These are phyloP conservation scores for Hypena proboscidalis DNA, from an alignment of 2,888 invertebrate genomes.

Conservation along the genomic window DNA sequence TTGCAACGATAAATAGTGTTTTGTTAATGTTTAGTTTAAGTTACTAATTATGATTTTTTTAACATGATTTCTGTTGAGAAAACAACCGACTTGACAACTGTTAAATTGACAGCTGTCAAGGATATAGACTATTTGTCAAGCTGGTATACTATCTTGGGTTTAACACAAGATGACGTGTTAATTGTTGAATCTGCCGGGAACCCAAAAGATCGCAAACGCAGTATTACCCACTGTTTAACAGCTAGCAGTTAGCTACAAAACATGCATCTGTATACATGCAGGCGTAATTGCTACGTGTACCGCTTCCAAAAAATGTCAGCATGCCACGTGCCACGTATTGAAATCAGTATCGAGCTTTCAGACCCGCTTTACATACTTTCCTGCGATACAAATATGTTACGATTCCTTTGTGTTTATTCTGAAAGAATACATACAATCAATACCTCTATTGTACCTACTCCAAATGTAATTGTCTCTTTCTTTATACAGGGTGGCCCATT, in stretches of 20 bases:
- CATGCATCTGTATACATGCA: slow-evolving; percentile 7
- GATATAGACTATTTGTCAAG: too few species aligned
- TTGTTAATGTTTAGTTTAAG: too few species aligned
- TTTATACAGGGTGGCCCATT: too few species aligned
- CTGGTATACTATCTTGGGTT: too few species aligned
- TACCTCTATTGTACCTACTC: slow-evolving; percentile 30
- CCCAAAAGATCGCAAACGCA: not conserved
- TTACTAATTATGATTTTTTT: too few species aligned
- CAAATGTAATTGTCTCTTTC: slow-evolving; percentile 24
- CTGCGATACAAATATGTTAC: slow-evolving; percentile 4
- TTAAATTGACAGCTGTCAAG: too few species aligned
- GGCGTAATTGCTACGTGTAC: slow-evolving; percentile 8
- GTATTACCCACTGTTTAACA: slow-evolving; percentile 7
- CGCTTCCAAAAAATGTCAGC: slow-evolving; percentile 2
- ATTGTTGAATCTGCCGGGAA: too few species aligned
- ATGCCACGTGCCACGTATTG: slow-evolving; percentile 10
- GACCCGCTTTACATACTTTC: not conserved
- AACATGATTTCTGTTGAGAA: too few species aligned
- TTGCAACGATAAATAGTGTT: too few species aligned
- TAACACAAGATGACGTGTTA: not conserved
- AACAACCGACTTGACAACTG: too few species aligned
- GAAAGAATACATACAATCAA: slow-evolving; percentile 33
- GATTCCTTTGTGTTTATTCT: slow-evolving; percentile 2
- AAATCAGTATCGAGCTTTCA: slow-evolving; percentile 7
- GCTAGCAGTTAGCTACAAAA: slow-evolving; percentile 4